Percentiles rank a stretch among this genome's conserved stretches.
These are phyloP conservation scores for Hippocampus guttulatus DNA, from an alignment of 2,113 vertebrate genomes.

Conservation along the genomic window DNA sequence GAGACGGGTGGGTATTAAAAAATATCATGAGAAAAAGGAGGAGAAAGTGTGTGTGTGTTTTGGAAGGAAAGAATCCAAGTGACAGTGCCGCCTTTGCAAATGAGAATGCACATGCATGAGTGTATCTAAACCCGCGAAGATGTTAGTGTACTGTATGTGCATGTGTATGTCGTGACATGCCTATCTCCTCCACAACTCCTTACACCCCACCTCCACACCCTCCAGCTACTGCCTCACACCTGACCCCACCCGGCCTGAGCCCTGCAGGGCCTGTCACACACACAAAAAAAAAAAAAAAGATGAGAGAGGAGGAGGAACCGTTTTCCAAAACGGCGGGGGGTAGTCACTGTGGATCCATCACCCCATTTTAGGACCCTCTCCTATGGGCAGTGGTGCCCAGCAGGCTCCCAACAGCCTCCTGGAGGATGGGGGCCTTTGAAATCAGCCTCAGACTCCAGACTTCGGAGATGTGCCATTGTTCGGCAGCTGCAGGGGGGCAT, in stretches of 20 bases:
- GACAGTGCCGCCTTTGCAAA: conserved; percentile 49
- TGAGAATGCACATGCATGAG: conserved; percentile 39
- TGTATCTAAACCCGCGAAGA: conserved; percentile 33
- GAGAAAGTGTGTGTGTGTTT: conserved; percentile 20
- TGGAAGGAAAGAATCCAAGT: conserved; percentile 33
- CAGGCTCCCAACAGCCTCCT: conserved; percentile 50
- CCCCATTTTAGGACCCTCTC: conserved; percentile 61
- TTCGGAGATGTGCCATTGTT: conserved; percentile 59
- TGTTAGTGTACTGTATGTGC: conserved; percentile 20
- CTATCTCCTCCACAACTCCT: conserved; percentile 37
- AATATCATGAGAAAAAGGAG: conserved; percentile 34
- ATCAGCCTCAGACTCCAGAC: conserved; percentile 55
- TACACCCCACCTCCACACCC: conserved; percentile 37
- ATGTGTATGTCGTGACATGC: conserved; percentile 45
- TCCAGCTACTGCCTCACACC: conserved; percentile 61
- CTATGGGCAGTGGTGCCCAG: conserved; percentile 60
- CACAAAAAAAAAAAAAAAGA: conserved; percentile 23
- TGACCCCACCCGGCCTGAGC: conserved; percentile 59
- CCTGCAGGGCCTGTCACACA: conserved; percentile 46
- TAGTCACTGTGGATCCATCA: conserved; percentile 67
- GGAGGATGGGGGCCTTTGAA: conserved; percentile 60
- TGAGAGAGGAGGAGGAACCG: conserved; percentile 26
- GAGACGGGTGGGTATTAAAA: conserved; percentile 31
- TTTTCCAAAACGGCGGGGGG: conserved; percentile 59
- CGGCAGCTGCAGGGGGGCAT: conserved; percentile 43